Evolutionary conservation across 1,140 invertebrate genomes (phyloP).

Genomic region (Limonius californicus): DNA sequence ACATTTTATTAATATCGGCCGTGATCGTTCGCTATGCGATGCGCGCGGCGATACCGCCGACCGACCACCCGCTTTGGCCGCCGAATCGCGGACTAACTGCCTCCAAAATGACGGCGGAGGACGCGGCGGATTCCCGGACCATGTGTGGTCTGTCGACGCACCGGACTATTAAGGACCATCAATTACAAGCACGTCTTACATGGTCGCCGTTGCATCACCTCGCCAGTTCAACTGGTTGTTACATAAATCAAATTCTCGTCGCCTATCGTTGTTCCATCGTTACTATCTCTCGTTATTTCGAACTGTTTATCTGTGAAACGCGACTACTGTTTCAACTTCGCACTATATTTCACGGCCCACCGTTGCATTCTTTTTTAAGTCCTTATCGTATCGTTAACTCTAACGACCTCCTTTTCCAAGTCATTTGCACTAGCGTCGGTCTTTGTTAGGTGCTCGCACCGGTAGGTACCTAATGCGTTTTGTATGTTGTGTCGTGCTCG

Average conservation of each 20-base stretch:
- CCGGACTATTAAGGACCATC: neutral
- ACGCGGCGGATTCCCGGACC: neutral
- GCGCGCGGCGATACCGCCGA: neutral
- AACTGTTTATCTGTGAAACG: slow-evolving; percentile 24
- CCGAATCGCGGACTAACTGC: slow-evolving; percentile 8
- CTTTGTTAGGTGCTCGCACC: slow-evolving; percentile 24
- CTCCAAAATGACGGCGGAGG: neutral
- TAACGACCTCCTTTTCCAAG: slow-evolving; percentile 36
- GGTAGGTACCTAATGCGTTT: slow-evolving; percentile 32
- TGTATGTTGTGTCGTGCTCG: slow-evolving; percentile 24
- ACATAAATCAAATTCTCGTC: neutral
- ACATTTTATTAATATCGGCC: slow-evolving; percentile 14
- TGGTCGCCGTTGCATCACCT: slow-evolving; percentile 2
- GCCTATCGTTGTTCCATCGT: neutral
- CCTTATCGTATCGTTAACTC: slow-evolving; percentile 36
- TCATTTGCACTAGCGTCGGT: slow-evolving; percentile 29
- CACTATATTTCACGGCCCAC: slow-evolving; percentile 24
- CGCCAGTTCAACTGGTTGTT: slow-evolving; percentile 3
- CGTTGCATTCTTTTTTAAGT: slow-evolving; percentile 21
- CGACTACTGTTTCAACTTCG: slow-evolving; percentile 20
- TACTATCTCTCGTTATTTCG: slow-evolving; percentile 19
- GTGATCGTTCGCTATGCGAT: neutral
- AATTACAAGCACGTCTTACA: slow-evolving; percentile 9
- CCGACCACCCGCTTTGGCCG: slow-evolving; percentile 6
- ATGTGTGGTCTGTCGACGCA: slow-evolving; percentile 12